Evolutionary conservation across 1,140 invertebrate species (phyloP), one percentile per base, ranked within the genome.

Genomic region (Papilio polyxenes): DNA sequence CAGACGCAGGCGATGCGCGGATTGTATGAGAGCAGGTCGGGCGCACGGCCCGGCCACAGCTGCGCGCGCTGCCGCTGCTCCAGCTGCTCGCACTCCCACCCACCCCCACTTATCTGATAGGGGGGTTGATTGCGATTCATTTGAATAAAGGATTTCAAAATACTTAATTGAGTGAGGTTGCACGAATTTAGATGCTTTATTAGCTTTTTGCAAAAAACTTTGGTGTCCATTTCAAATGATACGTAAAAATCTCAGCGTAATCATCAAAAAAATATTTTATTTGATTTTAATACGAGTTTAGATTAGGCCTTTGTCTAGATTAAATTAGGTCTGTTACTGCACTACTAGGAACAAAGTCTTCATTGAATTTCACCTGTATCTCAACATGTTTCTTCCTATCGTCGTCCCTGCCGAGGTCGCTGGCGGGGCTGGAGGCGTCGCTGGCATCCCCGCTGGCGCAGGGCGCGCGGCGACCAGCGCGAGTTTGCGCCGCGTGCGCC

Each of bases 1-100:
- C 92, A 93, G 9, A 94, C 90, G 85, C 92, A 94, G 13, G 88
- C 84, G 9, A 93, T 84, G 0, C 92, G 86, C 62, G 92, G 90
- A 78, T 84, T 89, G 85, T 93, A 87, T 0, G 91, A 92, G 56
- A 94, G 88, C 81, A 93, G 83, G 80, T 92, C 89, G 9, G 90
- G 87, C 15, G 88, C 84, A 2, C 85, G 82, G 0, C 86, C 87
- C 13, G 89, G 86, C 90, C 89, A 91, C 2, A 89, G 89, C 2
- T 87, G 85, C 23, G 90, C 83, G 48, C 91, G 87, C 31, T 89
- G 85, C 2, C 90, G 83, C 62, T 90, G 89, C 44, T 90, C 89
- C 20, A 76, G 48, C n/a, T 85, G 40, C 48, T 87, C 86, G 40
- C 76, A 83, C 15, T 91, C 89, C 89, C 89, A 92, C 0, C 85